These are phyloP conservation scores for Diaphora mendica DNA, from an alignment of 2,888 invertebrate genomes.

Conservation along the genomic window DNA sequence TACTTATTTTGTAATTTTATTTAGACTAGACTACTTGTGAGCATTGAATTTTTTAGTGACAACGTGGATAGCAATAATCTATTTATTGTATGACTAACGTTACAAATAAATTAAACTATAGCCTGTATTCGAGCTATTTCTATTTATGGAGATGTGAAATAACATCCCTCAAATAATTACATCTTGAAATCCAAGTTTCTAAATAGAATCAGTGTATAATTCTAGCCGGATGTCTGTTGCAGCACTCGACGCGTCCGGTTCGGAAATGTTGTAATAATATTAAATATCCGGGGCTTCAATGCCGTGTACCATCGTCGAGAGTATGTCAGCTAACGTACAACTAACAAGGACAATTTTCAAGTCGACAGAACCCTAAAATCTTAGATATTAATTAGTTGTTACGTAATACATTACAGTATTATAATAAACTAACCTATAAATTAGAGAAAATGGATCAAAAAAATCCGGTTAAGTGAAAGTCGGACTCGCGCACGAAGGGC, in stretches of 20 bases:
- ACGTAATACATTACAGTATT: neutral
- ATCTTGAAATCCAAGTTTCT: constrained; percentile 30
- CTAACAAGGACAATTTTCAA: constrained; percentile 2
- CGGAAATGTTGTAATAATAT: constrained; percentile 57
- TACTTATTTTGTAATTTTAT: too few relatives aligned
- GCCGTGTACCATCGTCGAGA: constrained; percentile 8
- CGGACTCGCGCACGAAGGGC: too few relatives aligned
- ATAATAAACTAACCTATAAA: too few relatives aligned
- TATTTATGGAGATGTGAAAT: constrained; percentile 1
- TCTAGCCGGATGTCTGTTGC: constrained; percentile 18
- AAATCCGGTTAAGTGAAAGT: too few relatives aligned
- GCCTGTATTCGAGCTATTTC: constrained; percentile 2
- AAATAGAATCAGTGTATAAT: constrained; percentile 26
- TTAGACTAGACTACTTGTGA: too few relatives aligned
- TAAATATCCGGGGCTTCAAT: constrained; percentile 49
- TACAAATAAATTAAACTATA: neutral
- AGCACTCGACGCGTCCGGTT: constrained; percentile 44
- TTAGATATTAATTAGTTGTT: too few relatives aligned
- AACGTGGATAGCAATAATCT: too few relatives aligned
- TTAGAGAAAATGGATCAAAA: too few relatives aligned
- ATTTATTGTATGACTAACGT: too few relatives aligned
- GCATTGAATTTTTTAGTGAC: too few relatives aligned
- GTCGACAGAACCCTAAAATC: neutral
- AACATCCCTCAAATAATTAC: constrained; percentile 27
- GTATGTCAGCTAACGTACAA: neutral